Evolutionary conservation across 2,797 vertebrate species (phyloP).

Genomic region (Fringilla coelebs): DNA sequence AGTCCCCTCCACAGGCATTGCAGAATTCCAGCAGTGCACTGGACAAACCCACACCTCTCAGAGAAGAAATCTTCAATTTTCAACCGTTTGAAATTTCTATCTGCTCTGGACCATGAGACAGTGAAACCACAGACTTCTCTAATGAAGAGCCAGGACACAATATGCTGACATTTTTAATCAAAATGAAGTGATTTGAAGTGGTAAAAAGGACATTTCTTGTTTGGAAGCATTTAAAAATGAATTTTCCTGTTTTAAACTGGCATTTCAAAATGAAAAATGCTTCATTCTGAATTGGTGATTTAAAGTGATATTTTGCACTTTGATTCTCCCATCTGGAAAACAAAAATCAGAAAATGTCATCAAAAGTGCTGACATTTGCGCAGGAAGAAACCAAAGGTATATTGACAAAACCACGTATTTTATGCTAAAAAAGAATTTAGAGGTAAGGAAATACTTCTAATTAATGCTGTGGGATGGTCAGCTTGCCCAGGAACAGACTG

Average conservation of each 20-base stretch:
- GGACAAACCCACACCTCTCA: not conserved
- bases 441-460: not conserved
- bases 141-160: not conserved
- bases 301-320: conserved; percentile 6
- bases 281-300: conserved; percentile 13
- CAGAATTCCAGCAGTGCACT: not conserved
- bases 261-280: conserved; percentile 16
- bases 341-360: conserved; percentile 9
- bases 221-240: not conserved
- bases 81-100: not conserved
- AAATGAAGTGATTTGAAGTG: not conserved
- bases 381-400: not conserved
- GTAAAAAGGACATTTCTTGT: conserved; percentile 25
- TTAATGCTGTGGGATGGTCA: not conserved
- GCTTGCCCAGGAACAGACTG: not conserved
- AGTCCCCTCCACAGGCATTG: not conserved
- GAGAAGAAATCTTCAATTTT: not conserved
- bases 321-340: not conserved
- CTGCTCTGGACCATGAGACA: not conserved
- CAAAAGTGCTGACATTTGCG: conserved; percentile 4
- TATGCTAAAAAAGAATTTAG: not conserved
- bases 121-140: not conserved
- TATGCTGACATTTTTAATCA: not conserved
- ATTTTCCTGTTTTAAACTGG: not conserved
- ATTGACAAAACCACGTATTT: not conserved